Percentiles rank a stretch among this genome's conserved stretches.
These are phyloP conservation scores for Drosophila sulfurigaster DNA, from an alignment of 1,140 invertebrate species.

Conservation along the genomic window DNA sequence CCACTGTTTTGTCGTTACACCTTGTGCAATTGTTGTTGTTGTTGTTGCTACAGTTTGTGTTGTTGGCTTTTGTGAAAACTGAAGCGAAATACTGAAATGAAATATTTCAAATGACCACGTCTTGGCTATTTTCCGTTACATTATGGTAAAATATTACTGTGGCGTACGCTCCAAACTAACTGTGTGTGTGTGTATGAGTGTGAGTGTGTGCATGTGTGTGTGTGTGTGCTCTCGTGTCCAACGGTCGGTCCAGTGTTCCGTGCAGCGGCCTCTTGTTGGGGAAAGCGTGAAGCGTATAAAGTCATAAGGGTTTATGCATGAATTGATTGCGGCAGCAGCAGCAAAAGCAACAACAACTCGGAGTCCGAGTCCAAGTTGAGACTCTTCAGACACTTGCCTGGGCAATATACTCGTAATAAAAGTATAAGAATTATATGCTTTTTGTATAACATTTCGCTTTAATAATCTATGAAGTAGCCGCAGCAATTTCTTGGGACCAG, in stretches of 20 bases:
- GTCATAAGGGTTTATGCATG: slow-evolving; percentile 82
- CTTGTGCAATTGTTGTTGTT: slow-evolving; percentile 37
- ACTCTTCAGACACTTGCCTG: slow-evolving; percentile 11
- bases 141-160: slow-evolving; percentile 79
- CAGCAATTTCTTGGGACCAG: slow-evolving; percentile 39
- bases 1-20: slow-evolving; percentile 66
- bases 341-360: background rate
- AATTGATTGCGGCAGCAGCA: slow-evolving; percentile 69
- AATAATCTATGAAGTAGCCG: slow-evolving; percentile 75
- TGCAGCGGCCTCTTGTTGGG: slow-evolving; percentile 52
- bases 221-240: slow-evolving; percentile 55
- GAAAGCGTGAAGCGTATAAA: slow-evolving; percentile 82
- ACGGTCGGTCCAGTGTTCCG: slow-evolving; percentile 39
- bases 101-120: slow-evolving; percentile 82
- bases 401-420: slow-evolving; percentile 57
- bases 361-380: too few species aligned
- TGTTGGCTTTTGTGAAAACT: slow-evolving; percentile 55
- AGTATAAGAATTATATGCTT: slow-evolving; percentile 74
- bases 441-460: slow-evolving; percentile 75
- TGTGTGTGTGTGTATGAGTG: background rate
- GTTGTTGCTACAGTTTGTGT: slow-evolving; percentile 24
- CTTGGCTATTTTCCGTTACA: slow-evolving; percentile 82
- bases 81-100: slow-evolving; percentile 74
- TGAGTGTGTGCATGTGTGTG: slow-evolving; percentile 5
- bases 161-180: slow-evolving; percentile 48